These are phyloP conservation scores for Aphyosemion australe DNA, from an alignment of 2,113 vertebrate genomes.

Conservation along the genomic window DNA sequence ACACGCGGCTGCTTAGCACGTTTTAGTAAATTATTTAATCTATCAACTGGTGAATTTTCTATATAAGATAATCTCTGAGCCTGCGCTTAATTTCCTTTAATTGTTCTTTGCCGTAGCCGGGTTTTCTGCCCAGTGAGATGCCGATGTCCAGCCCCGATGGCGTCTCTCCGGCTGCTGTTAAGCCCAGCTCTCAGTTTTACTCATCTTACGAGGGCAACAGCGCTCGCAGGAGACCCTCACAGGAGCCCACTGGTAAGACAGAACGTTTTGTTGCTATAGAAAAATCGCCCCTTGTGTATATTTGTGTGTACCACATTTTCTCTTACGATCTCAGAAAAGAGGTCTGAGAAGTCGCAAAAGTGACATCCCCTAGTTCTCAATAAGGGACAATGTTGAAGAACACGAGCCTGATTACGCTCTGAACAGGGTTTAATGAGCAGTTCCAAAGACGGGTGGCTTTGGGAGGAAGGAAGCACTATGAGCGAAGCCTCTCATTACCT, in stretches of 20 bases:
- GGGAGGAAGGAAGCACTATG: not conserved
- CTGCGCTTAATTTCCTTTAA: not conserved
- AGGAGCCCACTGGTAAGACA: slow-evolving; percentile 85
- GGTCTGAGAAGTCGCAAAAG: slow-evolving; percentile 37
- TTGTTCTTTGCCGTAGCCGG: slow-evolving; percentile 70
- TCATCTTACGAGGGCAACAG: slow-evolving; percentile 75
- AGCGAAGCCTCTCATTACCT: slow-evolving; percentile 14
- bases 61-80: not conserved
- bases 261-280: too few species aligned
- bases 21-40: too few species aligned
- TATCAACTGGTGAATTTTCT: not conserved
- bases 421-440: slow-evolving; percentile 39
- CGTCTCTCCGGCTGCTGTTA: slow-evolving; percentile 85
- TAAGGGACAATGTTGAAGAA: slow-evolving; percentile 8
- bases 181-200: slow-evolving; percentile 87
- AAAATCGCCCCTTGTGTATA: slow-evolving; percentile 12
- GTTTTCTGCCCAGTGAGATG: slow-evolving; percentile 88
- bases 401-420: slow-evolving; percentile 28
- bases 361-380: slow-evolving; percentile 12
- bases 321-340: slow-evolving; percentile 39
- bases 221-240: slow-evolving; percentile 84
- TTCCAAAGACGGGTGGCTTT: slow-evolving; percentile 27
- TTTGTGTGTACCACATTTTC: slow-evolving; percentile 28
- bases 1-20: not conserved
- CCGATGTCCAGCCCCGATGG: slow-evolving; percentile 83